A percentile compares a stretch with the other conserved stretches of the same genome.
phyloP scores from a whole-genome alignment of 1,140 invertebrate species.

The Drosophila melanica region DNA sequence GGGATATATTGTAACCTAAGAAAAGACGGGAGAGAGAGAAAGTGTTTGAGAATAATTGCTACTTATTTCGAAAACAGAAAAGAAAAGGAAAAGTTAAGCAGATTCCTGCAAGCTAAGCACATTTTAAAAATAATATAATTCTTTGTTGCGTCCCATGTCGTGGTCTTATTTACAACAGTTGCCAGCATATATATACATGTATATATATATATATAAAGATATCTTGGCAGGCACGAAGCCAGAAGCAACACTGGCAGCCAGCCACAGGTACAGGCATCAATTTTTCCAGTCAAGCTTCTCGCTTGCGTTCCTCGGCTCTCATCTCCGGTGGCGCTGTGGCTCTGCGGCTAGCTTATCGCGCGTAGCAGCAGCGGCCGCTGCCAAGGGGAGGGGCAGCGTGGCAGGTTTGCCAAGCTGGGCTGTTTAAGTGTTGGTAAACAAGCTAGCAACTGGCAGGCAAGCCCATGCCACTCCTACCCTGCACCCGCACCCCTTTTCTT shows the following conservation, averaged over 20 bases:
- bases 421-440: constrained; percentile 77
- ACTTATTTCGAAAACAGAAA: too few species aligned
- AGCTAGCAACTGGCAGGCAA: constrained; percentile 59
- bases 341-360: constrained; percentile 43
- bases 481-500: neutral
- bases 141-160: neutral
- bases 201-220: constrained; percentile 1
- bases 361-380: constrained; percentile 18
- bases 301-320: neutral
- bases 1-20: too few species aligned
- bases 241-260: constrained; percentile 1
- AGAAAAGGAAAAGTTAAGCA: too few species aligned
- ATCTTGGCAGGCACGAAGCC: neutral
- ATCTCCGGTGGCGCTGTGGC: constrained; percentile 28
- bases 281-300: constrained; percentile 21
- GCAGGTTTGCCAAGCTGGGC: constrained; percentile 6
- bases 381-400: neutral
- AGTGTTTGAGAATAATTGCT: too few species aligned
- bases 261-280: constrained; percentile 35
- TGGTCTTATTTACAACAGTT: too few species aligned
- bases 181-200: neutral
- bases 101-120: too few species aligned
- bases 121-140: neutral
- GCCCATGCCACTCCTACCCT: neutral
- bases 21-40: too few species aligned